These are phyloP conservation scores for Rhinoraja longicauda DNA, from an alignment of 2,797 vertebrate species.

Conservation along the genomic window DNA sequence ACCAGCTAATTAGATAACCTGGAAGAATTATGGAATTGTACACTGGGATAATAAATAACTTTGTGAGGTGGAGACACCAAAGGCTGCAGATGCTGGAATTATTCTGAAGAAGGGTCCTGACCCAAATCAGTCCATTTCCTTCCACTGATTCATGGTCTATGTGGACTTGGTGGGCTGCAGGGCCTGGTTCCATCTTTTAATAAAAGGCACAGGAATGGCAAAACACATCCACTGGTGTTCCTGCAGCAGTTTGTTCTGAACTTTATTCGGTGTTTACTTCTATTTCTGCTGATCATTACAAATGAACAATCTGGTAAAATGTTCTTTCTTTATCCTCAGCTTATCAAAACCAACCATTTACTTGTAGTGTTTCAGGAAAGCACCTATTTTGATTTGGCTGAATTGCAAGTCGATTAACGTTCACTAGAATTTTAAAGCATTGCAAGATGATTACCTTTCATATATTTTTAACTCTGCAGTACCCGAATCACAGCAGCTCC, in stretches of 20 bases:
- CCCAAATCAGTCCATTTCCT: no score
- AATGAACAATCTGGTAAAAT: background rate
- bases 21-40: background rate
- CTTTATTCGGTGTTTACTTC: background rate
- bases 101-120: no score
- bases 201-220: no score
- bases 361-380: background rate
- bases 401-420: background rate
- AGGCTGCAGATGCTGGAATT: no score
- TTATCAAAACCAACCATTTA: background rate
- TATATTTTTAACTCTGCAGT: conserved; percentile 1
- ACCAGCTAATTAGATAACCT: background rate
- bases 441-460: background rate
- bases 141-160: no score
- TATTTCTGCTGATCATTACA: background rate
- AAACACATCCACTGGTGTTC: no score
- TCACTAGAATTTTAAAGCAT: background rate
- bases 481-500: background rate
- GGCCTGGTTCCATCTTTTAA: no score
- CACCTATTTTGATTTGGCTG: background rate
- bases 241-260: no score
- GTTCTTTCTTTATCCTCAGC: background rate
- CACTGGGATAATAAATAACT: background rate
- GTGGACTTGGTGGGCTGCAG: no score
- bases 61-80: no score